Base-by-base conservation (phyloP, 92 coral and sea anemone species). In the Muricea muricata region DNA sequence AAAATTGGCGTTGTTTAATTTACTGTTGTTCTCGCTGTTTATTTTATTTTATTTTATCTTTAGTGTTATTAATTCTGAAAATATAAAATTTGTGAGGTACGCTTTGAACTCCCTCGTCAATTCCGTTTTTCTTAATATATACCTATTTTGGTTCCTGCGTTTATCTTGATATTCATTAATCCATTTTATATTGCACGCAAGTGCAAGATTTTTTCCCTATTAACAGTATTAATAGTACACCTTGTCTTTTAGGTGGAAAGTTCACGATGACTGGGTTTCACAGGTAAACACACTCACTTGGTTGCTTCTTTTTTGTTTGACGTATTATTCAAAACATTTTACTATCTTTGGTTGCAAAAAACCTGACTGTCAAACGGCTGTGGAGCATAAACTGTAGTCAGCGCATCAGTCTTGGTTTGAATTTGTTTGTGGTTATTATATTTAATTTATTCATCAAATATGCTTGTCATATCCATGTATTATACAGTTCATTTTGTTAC, bases 201-300 rank as follows among this genome's bases (percentile, higher is more conserved):
- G 5, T 37, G 30, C 5, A 17, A 8, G 2, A 33, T 8, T 2
- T 29, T 17, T 29, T 3, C 28, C 18, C 31, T 18, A 11, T 37
- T 28, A 54, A 54, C 1, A 54, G n/a, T n/a, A n/a, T n/a, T n/a
- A n/a, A n/a, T 17, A 14, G 20, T 14, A 24, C 25, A 25, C 15
- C 23, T 54, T 5, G 15, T 8, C 10, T 85, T 10, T 81, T 87
- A 96, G 99, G 61, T 97, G 99, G 99, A 93, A 93, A 40, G 99
- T 97, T 15, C 99, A 97, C 75, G 97, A 91, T 46, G 99, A 97
- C 73, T 97, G 99, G 99, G 99, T 97, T 34, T 92, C 98, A n/a
- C 98, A 94, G 86, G 83, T 78, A 75, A 17, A 17, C 15, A 45
- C 12, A 45, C 45, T 39, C n/a, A n/a, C n/a, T n/a, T n/a, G n/a